Evolutionary conservation across 1,140 invertebrate species (phyloP).

Genomic region (Bombyx mori): ASM3026992v2 NC_085111.1:9486501-9487000

Average conservation of each 20-base stretch:
- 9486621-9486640: background rate
- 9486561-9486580: too few species aligned
- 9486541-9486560: too few species aligned
- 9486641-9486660: background rate
- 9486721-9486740: slow-evolving; percentile 16
- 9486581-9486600: too few species aligned
- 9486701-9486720: slow-evolving; percentile 2
- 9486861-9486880: too few species aligned
- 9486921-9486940: too few species aligned
- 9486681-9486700: background rate
- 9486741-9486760: slow-evolving; percentile 17
- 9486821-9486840: background rate
- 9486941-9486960: too few species aligned
- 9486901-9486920: too few species aligned
- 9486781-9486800: slow-evolving; percentile 8
- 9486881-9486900: too few species aligned
- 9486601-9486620: too few species aligned
- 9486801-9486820: slow-evolving; percentile 8
- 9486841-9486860: too few species aligned
- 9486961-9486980: too few species aligned
- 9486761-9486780: slow-evolving; percentile 18
- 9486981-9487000: too few species aligned
- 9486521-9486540: slow-evolving; percentile 12
- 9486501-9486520: slow-evolving; percentile 62
- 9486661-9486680: background rate